Base-by-base conservation (phyloP, 2,888 invertebrate genomes). In the Pachydiplax longipennis region DNA sequence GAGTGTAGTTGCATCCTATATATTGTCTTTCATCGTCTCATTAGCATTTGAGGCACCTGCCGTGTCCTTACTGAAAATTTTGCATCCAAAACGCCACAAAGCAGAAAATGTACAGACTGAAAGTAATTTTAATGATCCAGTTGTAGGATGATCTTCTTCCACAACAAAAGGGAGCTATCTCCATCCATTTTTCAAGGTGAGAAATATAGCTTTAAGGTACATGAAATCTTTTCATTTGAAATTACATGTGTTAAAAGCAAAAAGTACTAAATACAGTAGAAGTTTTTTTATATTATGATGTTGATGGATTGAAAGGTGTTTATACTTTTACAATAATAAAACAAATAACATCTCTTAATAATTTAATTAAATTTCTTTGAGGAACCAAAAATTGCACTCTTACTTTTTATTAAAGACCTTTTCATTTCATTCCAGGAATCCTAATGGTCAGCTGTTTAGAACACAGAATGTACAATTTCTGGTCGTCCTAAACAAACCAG, bases 11-110 rank as follows among this genome's bases (percentile, higher is more conserved):
- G 95, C 97, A 91, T 97, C 98, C 0, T 98, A 97, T 93, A 94
- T 96, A 91, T 93, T 98, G 44, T 96, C 97, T 18, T 97, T 98
- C 93, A 93, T 97, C 87, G 95, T 98, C 91, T 98, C 98, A 2
- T 94, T 98, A 91, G 96, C 97, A 0, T 98, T 97, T 94, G 98
- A 98, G 94, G 97, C 98, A 83, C 98, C 98, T 82, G 96, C 97
- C 90, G 97, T 98, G 92, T 97, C 97, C 91, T 96, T 98, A 96
- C 95, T 98, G 81, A 97, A 97, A 94, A 96, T 97, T 91, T 91
- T 94, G 35, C 93, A 94, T 10, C 94, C 94, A 31, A 93, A 93
- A 65, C 94, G 94, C 91, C 91, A 91, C 80, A 92, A 91, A 87
- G 18, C 80, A 31, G 80, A 61, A 10, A 73, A 65, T 81, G 82